phyloP scores from a whole-genome alignment of 2,888 invertebrate species.

The Agrilus biguttatus region DNA sequence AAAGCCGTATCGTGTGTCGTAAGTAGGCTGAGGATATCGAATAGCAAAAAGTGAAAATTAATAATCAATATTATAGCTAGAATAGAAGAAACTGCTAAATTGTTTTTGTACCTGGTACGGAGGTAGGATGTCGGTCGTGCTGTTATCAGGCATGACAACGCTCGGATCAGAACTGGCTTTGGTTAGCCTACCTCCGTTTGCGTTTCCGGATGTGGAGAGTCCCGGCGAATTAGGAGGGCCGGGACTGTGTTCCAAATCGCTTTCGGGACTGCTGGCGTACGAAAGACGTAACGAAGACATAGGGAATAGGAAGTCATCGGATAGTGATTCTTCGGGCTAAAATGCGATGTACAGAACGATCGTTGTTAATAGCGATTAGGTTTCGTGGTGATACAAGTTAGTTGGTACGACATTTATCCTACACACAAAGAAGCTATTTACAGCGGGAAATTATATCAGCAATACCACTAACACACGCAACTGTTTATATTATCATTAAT shows the following conservation, averaged over 20 bases:
- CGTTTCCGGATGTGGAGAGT: constrained; percentile 41
- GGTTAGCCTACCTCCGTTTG: constrained; percentile 34
- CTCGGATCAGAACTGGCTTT: constrained; percentile 91
- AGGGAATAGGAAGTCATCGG: constrained; percentile 97
- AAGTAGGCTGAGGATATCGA: constrained; percentile 22
- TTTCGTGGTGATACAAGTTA: constrained; percentile 1
- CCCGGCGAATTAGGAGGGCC: constrained; percentile 44
- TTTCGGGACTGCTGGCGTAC: constrained; percentile 92
- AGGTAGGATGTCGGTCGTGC: constrained; percentile 59
- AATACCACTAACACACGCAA: background rate
- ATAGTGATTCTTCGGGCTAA: constrained; percentile 91
- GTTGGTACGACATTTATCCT: constrained; percentile 2
- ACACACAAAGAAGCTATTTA: background rate
- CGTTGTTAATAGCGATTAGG: constrained; percentile 5
- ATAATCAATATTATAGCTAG: background rate
- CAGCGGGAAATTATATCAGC: background rate
- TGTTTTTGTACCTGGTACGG: constrained; percentile 62
- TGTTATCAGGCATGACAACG: constrained; percentile 83
- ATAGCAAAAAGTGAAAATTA: background rate
- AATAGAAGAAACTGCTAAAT: background rate
- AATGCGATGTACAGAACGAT: constrained; percentile 19
- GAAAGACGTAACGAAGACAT: constrained; percentile 91
- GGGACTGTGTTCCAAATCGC: constrained; percentile 80
- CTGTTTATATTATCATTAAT: too few relatives aligned
- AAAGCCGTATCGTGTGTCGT: constrained; percentile 29